Percentiles rank a stretch among this genome's conserved stretches.
These are phyloP conservation scores for Phragmatobia fuliginosa DNA, from an alignment of 2,888 invertebrate genomes.

Conservation along the genomic window DNA sequence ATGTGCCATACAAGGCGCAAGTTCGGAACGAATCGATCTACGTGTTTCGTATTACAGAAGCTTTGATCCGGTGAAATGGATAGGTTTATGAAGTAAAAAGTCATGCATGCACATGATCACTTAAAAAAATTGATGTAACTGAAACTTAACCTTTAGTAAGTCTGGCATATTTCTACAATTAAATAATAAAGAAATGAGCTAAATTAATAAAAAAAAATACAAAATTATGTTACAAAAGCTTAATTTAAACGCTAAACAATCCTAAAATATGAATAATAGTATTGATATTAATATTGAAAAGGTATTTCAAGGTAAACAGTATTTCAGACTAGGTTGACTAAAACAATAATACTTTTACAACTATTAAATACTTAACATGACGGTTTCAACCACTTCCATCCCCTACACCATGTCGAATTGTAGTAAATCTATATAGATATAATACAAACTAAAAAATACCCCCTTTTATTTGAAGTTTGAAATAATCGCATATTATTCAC, in stretches of 20 bases:
- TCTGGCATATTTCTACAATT: not conserved
- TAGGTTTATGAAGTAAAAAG: constrained; percentile 31
- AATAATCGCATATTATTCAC: not conserved
- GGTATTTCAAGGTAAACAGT: not conserved
- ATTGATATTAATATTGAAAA: not conserved
- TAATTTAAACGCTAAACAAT: not conserved
- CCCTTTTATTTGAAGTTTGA: no score
- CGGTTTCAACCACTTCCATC: no score
- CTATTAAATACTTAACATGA: no score
- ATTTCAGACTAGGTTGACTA: not conserved
- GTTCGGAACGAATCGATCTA: constrained; percentile 79
- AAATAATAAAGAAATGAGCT: not conserved
- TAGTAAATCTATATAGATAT: not conserved
- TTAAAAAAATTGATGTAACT: not conserved
- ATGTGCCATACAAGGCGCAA: constrained; percentile 65
- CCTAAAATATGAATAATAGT: no score
- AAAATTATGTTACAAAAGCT: not conserved
- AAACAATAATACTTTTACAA: not conserved
- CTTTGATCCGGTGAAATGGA: constrained; percentile 58
- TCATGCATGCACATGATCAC: not conserved
- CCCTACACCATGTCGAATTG: no score
- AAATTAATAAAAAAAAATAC: not conserved
- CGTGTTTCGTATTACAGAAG: constrained; percentile 80
- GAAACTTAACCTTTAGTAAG: not conserved
- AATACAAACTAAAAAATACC: not conserved